Conservation (phyloP, 1,140 invertebrate genomes). For the Parapsyche elsis region DNA sequence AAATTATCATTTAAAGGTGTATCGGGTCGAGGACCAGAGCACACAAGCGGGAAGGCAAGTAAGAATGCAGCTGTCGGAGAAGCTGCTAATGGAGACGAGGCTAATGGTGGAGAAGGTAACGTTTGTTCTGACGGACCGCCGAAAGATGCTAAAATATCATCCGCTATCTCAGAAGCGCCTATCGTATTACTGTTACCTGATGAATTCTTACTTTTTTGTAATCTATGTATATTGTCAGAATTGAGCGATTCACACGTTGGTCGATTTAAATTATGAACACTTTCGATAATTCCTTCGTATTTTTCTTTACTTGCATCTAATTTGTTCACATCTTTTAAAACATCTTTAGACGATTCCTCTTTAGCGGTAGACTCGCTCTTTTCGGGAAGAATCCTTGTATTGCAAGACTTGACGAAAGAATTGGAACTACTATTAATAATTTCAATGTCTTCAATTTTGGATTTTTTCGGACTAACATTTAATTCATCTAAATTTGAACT, state of each 20-base stretch:
- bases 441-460: not conserved
- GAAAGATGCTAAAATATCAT: constrained; percentile 77
- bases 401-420: not conserved
- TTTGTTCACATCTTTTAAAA: not conserved
- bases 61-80: constrained; percentile 83
- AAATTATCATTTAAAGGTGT: constrained; percentile 59
- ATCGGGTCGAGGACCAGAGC: constrained; percentile 66
- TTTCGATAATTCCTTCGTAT: not conserved
- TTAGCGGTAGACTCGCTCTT: not conserved
- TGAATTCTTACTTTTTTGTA: not conserved
- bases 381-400: not conserved
- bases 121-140: constrained; percentile 72
- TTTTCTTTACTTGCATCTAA: constrained; percentile 7
- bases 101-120: constrained; percentile 72
- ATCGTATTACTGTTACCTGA: constrained; percentile 12
- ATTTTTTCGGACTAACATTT: not conserved
- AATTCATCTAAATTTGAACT: not conserved
- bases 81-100: constrained; percentile 80
- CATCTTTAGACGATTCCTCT: not conserved
- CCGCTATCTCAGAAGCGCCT: constrained; percentile 70
- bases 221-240: not conserved
- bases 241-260: not conserved
- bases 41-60: constrained; percentile 79
- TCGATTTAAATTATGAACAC: not conserved
- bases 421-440: not conserved